Percentiles rank a stretch among this genome's conserved stretches.
phyloP scores from a whole-genome alignment of 2,797 vertebrate genomes.

The Margarornis squamiger region DNA sequence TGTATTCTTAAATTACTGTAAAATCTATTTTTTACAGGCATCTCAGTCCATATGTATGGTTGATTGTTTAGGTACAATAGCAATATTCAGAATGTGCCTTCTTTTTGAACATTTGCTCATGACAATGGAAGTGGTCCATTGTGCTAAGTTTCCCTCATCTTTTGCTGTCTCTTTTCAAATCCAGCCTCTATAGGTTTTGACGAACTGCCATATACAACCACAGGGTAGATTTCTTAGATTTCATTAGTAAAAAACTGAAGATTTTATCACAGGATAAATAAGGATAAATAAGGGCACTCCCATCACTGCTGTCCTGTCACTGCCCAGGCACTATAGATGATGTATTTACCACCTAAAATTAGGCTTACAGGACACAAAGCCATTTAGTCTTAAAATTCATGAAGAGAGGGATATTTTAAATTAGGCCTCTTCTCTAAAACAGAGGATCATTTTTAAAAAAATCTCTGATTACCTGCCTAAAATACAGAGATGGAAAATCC shows the following conservation, averaged over 20 bases:
- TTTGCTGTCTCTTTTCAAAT: background rate
- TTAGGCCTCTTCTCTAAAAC: background rate
- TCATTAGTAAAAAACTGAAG: background rate
- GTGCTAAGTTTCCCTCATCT: background rate
- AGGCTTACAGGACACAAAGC: background rate
- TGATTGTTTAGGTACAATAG: background rate
- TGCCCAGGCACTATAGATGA: background rate
- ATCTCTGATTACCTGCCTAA: background rate
- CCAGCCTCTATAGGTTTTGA: background rate
- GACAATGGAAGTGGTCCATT: background rate
- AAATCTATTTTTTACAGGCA: background rate
- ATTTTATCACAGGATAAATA: background rate
- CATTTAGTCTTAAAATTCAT: background rate
- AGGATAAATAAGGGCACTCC: background rate
- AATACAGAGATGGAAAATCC: background rate
- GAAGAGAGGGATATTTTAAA: background rate
- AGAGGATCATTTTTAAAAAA: background rate
- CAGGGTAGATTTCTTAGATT: background rate
- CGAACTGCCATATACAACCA: background rate
- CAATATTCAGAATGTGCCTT: background rate
- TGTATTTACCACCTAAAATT: background rate
- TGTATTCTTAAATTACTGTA: background rate
- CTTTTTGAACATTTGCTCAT: background rate
- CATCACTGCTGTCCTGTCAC: background rate
- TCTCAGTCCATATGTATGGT: background rate